phyloP scores from a whole-genome alignment of 2,113 vertebrate species.

The Passer montanus region DNA sequence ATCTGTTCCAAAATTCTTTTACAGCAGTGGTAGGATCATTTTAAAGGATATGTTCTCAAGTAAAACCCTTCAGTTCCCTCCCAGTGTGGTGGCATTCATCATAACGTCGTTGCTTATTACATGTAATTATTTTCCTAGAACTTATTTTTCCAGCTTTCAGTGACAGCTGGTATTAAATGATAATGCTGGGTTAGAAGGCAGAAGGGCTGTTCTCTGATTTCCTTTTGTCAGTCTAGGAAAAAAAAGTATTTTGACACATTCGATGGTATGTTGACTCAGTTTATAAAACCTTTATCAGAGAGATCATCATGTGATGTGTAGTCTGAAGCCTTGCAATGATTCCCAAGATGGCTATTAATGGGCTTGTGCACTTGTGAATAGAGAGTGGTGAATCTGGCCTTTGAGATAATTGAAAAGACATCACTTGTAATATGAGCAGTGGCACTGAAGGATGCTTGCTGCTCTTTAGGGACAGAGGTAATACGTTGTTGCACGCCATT shows the following conservation, averaged over 20 bases:
- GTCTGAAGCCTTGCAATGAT: background rate
- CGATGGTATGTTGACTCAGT: constrained; percentile 15
- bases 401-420: constrained; percentile 57
- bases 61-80: background rate
- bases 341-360: constrained; percentile 59
- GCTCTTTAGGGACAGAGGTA: background rate
- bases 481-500: background rate
- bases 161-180: constrained; percentile 50
- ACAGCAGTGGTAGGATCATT: background rate
- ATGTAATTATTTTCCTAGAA: background rate
- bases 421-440: constrained; percentile 33
- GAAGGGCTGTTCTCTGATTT: background rate
- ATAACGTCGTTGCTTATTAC: background rate
- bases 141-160: background rate
- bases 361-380: constrained; percentile 41
- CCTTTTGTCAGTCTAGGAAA: constrained; percentile 34
- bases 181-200: background rate
- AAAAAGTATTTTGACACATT: constrained; percentile 25
- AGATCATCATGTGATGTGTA: background rate
- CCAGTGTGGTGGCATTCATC: background rate
- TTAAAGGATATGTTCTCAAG: background rate
- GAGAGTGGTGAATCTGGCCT: constrained; percentile 30
- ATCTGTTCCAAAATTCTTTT: background rate
- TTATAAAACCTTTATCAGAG: constrained; percentile 13
- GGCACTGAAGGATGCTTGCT: background rate